These are phyloP conservation scores for Piaya cayana DNA, from an alignment of 2,113 vertebrate genomes.

Conservation along the genomic window DNA sequence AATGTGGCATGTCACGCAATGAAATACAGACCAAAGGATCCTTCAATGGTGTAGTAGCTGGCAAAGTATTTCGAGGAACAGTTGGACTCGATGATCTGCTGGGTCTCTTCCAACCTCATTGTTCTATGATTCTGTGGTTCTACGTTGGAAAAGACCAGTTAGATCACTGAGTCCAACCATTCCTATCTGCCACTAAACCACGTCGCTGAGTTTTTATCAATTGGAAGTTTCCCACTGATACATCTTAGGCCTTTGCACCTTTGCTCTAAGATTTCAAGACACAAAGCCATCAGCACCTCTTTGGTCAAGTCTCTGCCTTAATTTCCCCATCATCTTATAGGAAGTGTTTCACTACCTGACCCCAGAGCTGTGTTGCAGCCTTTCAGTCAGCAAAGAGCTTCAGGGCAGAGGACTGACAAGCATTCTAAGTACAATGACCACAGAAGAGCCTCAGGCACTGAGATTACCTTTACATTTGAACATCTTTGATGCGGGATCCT, in stretches of 20 bases:
- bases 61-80: no score
- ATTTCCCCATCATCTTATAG: neutral
- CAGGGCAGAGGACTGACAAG: neutral
- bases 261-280: neutral
- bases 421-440: neutral
- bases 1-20: no score
- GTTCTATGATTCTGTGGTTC: no score
- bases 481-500: neutral
- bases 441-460: neutral
- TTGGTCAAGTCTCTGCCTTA: neutral
- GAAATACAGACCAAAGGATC: no score
- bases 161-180: no score
- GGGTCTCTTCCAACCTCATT: no score
- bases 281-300: neutral
- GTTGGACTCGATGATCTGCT: no score
- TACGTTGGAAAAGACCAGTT: no score
- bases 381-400: neutral
- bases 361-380: neutral
- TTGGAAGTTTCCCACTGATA: neutral
- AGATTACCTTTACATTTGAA: neutral
- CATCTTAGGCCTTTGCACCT: neutral
- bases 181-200: no score
- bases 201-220: neutral
- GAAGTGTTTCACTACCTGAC: neutral
- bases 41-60: no score